Conservation (phyloP, 1,140 invertebrate species). For the Physella acuta region DNA sequence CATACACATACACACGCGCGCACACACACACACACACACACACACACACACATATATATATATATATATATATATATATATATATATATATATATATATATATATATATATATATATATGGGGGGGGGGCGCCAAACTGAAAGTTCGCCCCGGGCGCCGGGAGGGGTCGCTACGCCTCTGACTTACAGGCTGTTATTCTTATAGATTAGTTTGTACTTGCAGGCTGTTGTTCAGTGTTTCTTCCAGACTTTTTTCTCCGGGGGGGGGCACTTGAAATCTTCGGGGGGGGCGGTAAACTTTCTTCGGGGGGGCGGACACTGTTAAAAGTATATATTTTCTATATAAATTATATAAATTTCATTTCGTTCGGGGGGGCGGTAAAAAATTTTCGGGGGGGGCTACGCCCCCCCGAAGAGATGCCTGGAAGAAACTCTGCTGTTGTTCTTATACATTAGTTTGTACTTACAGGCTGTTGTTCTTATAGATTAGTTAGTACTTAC, state of each 20-base stretch:
- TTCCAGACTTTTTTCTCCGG: neutral
- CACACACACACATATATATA: conserved; percentile 3
- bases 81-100: conserved; percentile 13
- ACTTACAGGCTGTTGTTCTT: neutral
- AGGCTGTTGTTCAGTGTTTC: neutral
- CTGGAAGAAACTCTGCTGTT: too few species aligned
- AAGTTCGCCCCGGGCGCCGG: neutral
- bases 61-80: conserved; percentile 22
- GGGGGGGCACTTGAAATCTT: neutral
- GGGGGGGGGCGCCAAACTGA: neutral
- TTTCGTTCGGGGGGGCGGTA: too few species aligned
- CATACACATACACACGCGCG: conserved; percentile 6
- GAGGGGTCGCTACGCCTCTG: too few species aligned
- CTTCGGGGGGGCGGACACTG: too few species aligned
- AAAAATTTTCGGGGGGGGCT: too few species aligned
- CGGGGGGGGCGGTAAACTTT: too few species aligned
- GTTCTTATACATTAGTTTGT: too few species aligned
- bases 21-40: conserved; percentile 8
- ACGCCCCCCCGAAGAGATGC: too few species aligned
- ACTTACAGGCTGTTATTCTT: too few species aligned
- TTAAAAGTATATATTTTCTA: too few species aligned
- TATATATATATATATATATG: conserved; percentile 8
- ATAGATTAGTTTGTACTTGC: neutral
- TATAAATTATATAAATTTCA: too few species aligned
- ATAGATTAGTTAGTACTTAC: too few species aligned